Evolutionary conservation across 1,140 invertebrate genomes (phyloP).

Genomic region (Nymphalis io): DNA sequence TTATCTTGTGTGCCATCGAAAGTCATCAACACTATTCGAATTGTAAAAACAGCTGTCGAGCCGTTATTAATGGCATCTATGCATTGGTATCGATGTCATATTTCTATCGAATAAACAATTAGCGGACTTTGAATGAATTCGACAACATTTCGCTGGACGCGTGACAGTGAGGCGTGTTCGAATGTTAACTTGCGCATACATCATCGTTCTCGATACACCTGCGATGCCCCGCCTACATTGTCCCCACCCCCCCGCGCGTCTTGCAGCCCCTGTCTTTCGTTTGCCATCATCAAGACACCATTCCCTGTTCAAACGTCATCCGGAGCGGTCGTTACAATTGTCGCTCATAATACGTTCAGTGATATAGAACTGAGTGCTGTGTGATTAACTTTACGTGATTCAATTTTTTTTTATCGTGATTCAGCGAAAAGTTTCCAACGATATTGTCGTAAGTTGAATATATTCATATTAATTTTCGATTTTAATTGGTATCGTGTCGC

Average conservation of each 20-base stretch:
- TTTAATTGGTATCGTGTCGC: conserved; percentile 9
- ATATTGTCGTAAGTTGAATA: conserved; percentile 39
- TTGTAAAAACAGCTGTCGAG: conserved; percentile 33
- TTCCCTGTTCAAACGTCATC: conserved; percentile 61
- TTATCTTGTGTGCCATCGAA: conserved; percentile 49
- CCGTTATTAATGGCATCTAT: conserved; percentile 42
- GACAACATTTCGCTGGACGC: conserved; percentile 48
- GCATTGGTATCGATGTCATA: conserved; percentile 28
- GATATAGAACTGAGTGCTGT: conserved; percentile 58
- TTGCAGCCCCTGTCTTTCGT: conserved; percentile 35
- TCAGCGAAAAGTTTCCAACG: neutral
- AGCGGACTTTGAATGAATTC: conserved; percentile 43
- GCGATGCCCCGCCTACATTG: conserved; percentile 63
- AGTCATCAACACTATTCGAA: conserved; percentile 33
- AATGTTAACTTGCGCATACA: conserved; percentile 73
- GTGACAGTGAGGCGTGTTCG: conserved; percentile 74
- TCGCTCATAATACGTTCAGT: conserved; percentile 36
- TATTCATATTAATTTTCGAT: neutral
- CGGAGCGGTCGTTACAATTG: conserved; percentile 45
- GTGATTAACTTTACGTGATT: conserved; percentile 44
- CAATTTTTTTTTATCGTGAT: neutral
- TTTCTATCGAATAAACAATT: conserved; percentile 38
- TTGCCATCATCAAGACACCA: conserved; percentile 63
- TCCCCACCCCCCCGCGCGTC: conserved; percentile 42
- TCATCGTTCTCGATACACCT: conserved; percentile 72